Evolutionary conservation across 23 tunicate species (phyloP).

Genomic region (Styela plicata): DNA sequence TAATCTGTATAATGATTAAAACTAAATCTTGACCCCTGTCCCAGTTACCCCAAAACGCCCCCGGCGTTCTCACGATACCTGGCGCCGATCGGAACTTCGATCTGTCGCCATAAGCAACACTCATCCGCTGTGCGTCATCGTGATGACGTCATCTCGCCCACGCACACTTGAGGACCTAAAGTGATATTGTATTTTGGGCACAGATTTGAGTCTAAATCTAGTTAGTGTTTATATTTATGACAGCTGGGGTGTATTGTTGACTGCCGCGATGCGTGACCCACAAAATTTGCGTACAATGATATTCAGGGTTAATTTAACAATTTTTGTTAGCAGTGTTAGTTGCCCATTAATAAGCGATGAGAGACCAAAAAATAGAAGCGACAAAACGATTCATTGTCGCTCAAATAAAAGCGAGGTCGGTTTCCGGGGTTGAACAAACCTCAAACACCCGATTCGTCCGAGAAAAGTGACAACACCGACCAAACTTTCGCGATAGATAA

Average conservation of each 20-base stretch:
- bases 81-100: not conserved
- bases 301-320: not conserved
- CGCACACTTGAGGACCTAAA: not conserved
- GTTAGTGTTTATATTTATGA: too few species aligned
- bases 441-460: too few species aligned
- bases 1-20: not conserved
- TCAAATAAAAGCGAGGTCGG: not conserved
- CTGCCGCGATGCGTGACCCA: too few species aligned
- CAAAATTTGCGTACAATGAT: too few species aligned
- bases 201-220: not conserved
- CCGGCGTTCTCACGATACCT: not conserved
- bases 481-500: too few species aligned
- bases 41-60: not conserved
- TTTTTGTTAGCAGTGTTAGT: too few species aligned
- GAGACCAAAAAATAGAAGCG: not conserved
- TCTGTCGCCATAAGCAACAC: not conserved
- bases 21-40: not conserved
- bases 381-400: not conserved
- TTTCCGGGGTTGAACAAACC: not conserved
- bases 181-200: not conserved
- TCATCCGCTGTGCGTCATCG: not conserved
- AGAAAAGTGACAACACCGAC: too few species aligned
- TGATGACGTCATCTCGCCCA: not conserved
- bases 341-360: not conserved
- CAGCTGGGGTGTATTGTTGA: too few species aligned